phyloP scores from a whole-genome alignment of 2,797 vertebrate genomes.

The Acanthurus leucopareius region DNA sequence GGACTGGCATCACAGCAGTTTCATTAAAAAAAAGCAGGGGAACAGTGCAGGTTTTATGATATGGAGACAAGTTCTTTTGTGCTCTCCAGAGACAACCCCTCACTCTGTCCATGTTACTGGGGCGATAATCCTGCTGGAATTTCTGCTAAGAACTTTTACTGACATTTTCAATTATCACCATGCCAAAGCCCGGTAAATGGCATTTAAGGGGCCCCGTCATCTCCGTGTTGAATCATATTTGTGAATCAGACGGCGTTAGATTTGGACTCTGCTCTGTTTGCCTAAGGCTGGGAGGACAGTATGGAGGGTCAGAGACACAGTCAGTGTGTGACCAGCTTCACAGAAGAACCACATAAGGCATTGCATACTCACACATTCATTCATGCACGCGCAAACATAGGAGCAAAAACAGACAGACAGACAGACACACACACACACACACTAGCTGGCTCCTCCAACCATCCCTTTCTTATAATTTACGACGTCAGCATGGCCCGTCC shows the following conservation, averaged over 20 bases:
- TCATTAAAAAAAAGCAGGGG: constrained; percentile 79
- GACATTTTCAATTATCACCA: constrained; percentile 85
- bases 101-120: constrained; percentile 85
- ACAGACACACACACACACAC: constrained; percentile 12
- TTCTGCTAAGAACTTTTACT: constrained; percentile 86
- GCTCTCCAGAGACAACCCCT: constrained; percentile 79
- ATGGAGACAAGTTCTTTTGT: constrained; percentile 86
- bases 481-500: constrained; percentile 64
- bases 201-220: constrained; percentile 81
- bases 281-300: constrained; percentile 28
- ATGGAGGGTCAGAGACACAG: constrained; percentile 48
- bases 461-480: constrained; percentile 77
- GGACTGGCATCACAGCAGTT: constrained; percentile 75
- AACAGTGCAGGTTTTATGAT: constrained; percentile 85
- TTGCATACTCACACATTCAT: constrained; percentile 21
- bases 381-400: constrained; percentile 26
- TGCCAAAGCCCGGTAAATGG: constrained; percentile 80
- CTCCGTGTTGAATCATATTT: constrained; percentile 83
- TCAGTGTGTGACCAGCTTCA: constrained; percentile 50
- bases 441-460: constrained; percentile 36
- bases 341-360: constrained; percentile 24
- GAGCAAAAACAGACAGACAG: constrained; percentile 18
- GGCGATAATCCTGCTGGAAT: constrained; percentile 86
- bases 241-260: constrained; percentile 69
- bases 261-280: constrained; percentile 67